Evolutionary conservation across 2,797 vertebrate species (phyloP), one percentile per base, ranked within the genome.

Genomic region (Sandelia bainsii): DNA sequence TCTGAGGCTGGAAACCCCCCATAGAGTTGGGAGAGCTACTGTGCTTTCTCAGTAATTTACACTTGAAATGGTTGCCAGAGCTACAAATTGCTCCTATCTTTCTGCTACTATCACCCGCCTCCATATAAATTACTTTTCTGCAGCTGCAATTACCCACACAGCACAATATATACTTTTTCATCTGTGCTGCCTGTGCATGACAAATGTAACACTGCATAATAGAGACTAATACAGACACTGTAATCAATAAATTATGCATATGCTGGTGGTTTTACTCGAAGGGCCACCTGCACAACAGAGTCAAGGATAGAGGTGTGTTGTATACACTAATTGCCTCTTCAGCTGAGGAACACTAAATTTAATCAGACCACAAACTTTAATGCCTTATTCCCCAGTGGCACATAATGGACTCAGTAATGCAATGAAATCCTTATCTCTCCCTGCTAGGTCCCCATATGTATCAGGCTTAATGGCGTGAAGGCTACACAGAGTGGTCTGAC

Each of bases 291-390:
- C 87, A 82, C 85, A 82, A 82, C 69, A 71, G 51, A 69, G 64
- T 63, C 25, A 14, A 72, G 71, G 72, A 80, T 86, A 73, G 72
- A 85, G 83, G 85, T 89, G 83, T 84, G 79, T 68, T 86, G 83
- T 84, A 81, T 77, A 79, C 85, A 83, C 89, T 93, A 93, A 94
- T 92, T 91, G 91, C 86, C 88, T 91, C 88, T 90, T 92, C 80
- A 88, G 86, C 85, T 65, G 76, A 91, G 81, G 83, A 73, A 79
- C 84, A 87, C 83, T 91, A 87, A 92, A 93, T 94, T 90, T 91
- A 93, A 92, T 94, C 88, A 92, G 90, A 90, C 90, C 87, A 89
- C 91, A 93, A 89, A 92, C 89, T 92, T 91, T 90, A 92, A 84
- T 89, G 87, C 78, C 69, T 64, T 72, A 70, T 64, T 91, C 90